Base-by-base conservation (phyloP, 37 sponge, comb jelly and placozoan species). In the Axinella damicornis region DNA sequence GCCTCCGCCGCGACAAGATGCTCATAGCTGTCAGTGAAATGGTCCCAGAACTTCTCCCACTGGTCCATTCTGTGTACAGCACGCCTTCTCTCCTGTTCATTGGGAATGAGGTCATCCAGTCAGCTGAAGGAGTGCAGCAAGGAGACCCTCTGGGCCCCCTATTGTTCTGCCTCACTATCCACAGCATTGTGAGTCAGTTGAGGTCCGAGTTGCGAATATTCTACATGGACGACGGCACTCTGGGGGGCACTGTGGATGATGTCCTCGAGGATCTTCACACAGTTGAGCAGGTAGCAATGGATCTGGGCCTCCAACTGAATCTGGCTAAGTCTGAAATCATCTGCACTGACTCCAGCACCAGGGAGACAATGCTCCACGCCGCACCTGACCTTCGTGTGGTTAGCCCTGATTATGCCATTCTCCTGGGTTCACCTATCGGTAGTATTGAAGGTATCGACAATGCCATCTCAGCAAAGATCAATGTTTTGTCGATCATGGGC, bases 161-260 rank as follows among this genome's bases (percentile, higher is more conserved):
- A 22, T 58, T 83, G 58, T 83, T 83, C 41, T 83, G 73, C 71
- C 27, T 83, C 25, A 33, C 83, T n/a, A 83, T 73, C 39, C 74
- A 83, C 20, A 57, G 24, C 36, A 35, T 71, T 32, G 28, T 71
- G 30, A 22, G 24, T 32, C 18, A 60, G n/a, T 41, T 83, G 61
- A 5, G 28, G 39, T 83, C 83, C 34, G 83, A 83, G 62, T 58
- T 83, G n/a, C 53, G 34, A 12, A 65, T 83, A 32, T 83, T 62
- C 78, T 78, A 78, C 9, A n/a, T 78, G 24, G 78, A 78, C 61
- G 78, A 78, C 37, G 64, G 62, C 39, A 83, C 73, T 22, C 39
- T 83, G 22, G 83, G 83, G n/a, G 73, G 73, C 31, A 36, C 22
- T 38, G 25, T 59, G 52, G 73, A 71, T 21, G 72, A 71, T 25